These are phyloP conservation scores for Camponotus floridanus DNA, from an alignment of 1,140 invertebrate genomes.

Conservation along the genomic window DNA sequence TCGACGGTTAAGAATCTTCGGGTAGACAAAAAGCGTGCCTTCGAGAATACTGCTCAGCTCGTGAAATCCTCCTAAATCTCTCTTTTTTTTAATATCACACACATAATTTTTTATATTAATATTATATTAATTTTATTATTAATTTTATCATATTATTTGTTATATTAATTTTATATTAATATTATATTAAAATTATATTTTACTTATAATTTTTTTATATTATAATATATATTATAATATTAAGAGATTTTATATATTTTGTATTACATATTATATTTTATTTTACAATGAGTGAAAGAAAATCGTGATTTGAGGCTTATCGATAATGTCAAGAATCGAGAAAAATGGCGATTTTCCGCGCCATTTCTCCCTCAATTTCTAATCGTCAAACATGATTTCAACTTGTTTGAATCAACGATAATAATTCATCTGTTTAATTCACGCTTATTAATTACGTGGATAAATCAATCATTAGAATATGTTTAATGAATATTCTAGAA, in stretches of 20 bases:
- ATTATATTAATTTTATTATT: too few species aligned
- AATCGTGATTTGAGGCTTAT: not conserved
- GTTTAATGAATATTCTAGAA: slow-evolving; percentile 9
- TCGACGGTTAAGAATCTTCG: slow-evolving; percentile 42
- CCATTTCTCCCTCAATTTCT: not conserved
- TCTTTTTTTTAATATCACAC: too few species aligned
- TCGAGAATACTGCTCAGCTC: not conserved
- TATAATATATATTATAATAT: too few species aligned
- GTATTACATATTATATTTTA: too few species aligned
- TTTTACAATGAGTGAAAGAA: too few species aligned
- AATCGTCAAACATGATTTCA: not conserved
- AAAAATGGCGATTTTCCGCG: not conserved
- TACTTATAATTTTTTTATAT: too few species aligned
- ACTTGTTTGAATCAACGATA: slow-evolving; percentile 8
- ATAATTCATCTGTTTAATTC: slow-evolving; percentile 22
- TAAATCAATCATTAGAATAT: slow-evolving; percentile 26
- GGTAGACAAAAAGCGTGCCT: not conserved
- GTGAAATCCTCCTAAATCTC: not conserved
- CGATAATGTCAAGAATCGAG: not conserved
- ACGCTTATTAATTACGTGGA: slow-evolving; percentile 25
- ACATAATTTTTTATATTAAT: too few species aligned
- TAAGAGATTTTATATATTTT: too few species aligned
- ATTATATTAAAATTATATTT: too few species aligned
- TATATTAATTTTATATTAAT: too few species aligned
- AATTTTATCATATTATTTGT: too few species aligned